Percentiles rank a stretch among this genome's conserved stretches.
phyloP scores from a whole-genome alignment of 2,113 vertebrate genomes.

The Hippocampus zosterae region DNA sequence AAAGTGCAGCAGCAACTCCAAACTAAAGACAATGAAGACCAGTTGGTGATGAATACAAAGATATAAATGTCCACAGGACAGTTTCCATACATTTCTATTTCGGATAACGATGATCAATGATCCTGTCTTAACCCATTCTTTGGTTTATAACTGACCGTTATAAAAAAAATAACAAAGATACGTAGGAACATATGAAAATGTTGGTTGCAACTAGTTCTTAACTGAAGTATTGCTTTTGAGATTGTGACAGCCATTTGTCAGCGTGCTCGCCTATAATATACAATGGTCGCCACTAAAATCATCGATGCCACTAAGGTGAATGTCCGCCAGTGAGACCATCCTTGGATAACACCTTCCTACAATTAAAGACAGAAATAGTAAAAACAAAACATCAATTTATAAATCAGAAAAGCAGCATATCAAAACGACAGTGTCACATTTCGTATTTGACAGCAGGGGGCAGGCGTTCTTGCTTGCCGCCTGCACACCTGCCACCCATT shows the following conservation, averaged over 20 bases:
- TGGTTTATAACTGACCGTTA: neutral
- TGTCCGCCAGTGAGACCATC: slow-evolving; percentile 62
- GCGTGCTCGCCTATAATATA: slow-evolving; percentile 66
- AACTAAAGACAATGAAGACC: neutral
- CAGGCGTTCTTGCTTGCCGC: too few relatives aligned
- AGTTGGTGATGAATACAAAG: neutral
- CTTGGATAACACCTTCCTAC: slow-evolving; percentile 61
- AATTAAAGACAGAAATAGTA: neutral
- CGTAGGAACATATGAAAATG: neutral
- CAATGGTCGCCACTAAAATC: slow-evolving; percentile 50
- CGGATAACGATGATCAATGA: neutral
- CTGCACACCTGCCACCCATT: too few relatives aligned
- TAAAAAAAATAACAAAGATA: neutral
- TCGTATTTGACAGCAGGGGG: too few relatives aligned
- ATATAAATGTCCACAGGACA: neutral
- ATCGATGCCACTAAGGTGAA: slow-evolving; percentile 60
- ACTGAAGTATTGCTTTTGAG: too few relatives aligned
- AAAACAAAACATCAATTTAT: neutral
- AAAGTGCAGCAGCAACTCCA: neutral
- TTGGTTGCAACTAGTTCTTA: neutral
- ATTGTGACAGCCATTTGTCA: slow-evolving; percentile 24
- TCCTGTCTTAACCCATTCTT: neutral
- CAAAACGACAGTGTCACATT: fast-evolving
- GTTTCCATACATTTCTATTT: neutral
- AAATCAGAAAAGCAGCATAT: neutral